Evolutionary conservation across 2,797 vertebrate species (phyloP).

Genomic region (Mormyrus hasselquistii): DNA sequence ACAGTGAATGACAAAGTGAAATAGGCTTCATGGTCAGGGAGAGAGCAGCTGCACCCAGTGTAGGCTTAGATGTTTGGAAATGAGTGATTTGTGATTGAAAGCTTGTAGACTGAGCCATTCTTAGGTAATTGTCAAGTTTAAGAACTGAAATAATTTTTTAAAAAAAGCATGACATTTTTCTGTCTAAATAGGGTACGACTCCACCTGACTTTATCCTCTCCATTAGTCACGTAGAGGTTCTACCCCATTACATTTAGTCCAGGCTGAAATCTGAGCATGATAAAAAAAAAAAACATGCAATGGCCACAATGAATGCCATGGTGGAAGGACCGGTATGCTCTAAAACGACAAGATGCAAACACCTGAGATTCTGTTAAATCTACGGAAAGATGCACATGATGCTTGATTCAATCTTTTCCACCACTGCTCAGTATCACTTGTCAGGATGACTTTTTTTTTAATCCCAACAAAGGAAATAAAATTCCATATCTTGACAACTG

Average conservation of each 20-base stretch:
- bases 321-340: neutral
- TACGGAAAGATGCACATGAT: slow-evolving; percentile 21
- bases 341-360: neutral
- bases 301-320: neutral
- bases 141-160: neutral
- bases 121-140: neutral
- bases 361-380: neutral
- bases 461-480: slow-evolving; percentile 17
- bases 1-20: neutral
- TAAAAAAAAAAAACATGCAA: neutral
- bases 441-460: slow-evolving; percentile 18
- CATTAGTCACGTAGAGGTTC: neutral
- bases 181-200: neutral
- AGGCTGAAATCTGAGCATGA: neutral
- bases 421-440: slow-evolving; percentile 5
- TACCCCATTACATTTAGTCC: neutral
- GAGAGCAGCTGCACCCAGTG: neutral
- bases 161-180: neutral
- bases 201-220: neutral
- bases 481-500: neutral
- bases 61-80: neutral
- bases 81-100: neutral
- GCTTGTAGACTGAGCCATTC: neutral
- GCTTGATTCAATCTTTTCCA: slow-evolving; percentile 12
- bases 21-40: neutral